These are phyloP conservation scores for Myripristis murdjan DNA, from an alignment of 2,797 vertebrate species.

Conservation along the genomic window DNA sequence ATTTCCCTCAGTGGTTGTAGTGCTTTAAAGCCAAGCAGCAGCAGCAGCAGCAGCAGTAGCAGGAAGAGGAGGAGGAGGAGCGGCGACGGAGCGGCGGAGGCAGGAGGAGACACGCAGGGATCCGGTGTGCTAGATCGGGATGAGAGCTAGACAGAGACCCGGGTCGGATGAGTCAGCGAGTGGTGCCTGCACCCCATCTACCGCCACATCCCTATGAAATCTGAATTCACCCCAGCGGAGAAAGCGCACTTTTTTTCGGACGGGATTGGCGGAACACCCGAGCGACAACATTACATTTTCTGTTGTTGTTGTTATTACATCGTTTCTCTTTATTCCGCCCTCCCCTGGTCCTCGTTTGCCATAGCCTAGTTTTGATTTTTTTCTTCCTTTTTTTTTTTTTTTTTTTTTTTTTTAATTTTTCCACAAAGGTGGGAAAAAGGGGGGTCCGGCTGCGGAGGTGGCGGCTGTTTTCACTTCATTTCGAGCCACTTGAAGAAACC, in stretches of 20 bases:
- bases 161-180: constrained; percentile 80
- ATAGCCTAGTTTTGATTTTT: constrained; percentile 67
- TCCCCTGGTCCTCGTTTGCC: constrained; percentile 68
- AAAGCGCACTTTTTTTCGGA: not conserved
- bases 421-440: constrained; percentile 54
- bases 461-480: constrained; percentile 51
- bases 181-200: constrained; percentile 41
- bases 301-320: constrained; percentile 38
- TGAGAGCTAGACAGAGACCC: constrained; percentile 73
- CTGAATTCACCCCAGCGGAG: constrained; percentile 20
- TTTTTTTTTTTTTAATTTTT: too few relatives aligned
- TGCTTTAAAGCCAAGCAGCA: constrained; percentile 71
- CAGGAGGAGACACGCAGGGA: constrained; percentile 68
- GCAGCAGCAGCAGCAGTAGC: constrained; percentile 30
- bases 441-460: constrained; percentile 57
- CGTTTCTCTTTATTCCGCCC: constrained; percentile 71
- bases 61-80: constrained; percentile 58
- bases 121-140: constrained; percentile 79
- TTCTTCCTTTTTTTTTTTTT: too few relatives aligned
- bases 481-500: constrained; percentile 20
- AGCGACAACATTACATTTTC: constrained; percentile 22
- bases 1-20: constrained; percentile 90
- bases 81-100: constrained; percentile 54
- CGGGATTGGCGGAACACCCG: constrained; percentile 28
- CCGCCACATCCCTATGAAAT: constrained; percentile 51